Conservation (phyloP, 1,140 invertebrate species). For the Penaeus vannamei region DNA sequence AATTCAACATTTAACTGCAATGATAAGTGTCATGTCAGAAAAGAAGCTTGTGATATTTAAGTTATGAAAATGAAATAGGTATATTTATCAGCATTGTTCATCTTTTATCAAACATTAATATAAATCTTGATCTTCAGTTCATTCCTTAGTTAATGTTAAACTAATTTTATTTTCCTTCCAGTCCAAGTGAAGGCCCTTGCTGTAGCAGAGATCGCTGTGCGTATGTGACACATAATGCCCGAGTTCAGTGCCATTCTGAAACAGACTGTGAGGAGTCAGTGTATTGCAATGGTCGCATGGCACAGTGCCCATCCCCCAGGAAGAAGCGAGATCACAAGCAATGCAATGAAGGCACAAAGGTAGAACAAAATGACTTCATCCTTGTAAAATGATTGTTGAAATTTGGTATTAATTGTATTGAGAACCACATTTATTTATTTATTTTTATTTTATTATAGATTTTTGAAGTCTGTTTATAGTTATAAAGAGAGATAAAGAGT, state of each 20-base stretch:
- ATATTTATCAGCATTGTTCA: no score
- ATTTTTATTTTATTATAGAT: no score
- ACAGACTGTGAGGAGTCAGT: constrained; percentile 91
- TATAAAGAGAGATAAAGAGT: no score
- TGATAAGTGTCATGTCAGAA: no score
- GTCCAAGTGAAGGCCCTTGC: constrained; percentile 97
- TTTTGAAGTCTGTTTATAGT: no score
- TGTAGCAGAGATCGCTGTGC: constrained; percentile 86
- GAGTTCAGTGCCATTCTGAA: constrained; percentile 81
- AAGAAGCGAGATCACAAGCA: constrained; percentile 86
- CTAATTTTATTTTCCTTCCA: constrained; percentile 72
- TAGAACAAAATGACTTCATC: constrained; percentile 67
- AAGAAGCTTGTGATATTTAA: no score
- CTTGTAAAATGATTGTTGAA: no score
- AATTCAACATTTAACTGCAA: no score
- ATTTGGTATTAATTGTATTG: no score
- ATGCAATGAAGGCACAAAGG: constrained; percentile 86
- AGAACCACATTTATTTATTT: no score
- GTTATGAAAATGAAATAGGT: no score
- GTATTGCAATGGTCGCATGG: constrained; percentile 86
- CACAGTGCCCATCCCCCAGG: constrained; percentile 87
- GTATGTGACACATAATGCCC: constrained; percentile 77
- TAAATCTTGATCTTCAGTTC: not conserved
- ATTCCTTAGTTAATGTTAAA: not conserved
- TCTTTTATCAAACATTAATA: not conserved